A percentile compares a stretch with the other conserved stretches of the same genome.
These are phyloP conservation scores for Amphipyra berbera DNA, from an alignment of 2,888 invertebrate species.

Conservation along the genomic window DNA sequence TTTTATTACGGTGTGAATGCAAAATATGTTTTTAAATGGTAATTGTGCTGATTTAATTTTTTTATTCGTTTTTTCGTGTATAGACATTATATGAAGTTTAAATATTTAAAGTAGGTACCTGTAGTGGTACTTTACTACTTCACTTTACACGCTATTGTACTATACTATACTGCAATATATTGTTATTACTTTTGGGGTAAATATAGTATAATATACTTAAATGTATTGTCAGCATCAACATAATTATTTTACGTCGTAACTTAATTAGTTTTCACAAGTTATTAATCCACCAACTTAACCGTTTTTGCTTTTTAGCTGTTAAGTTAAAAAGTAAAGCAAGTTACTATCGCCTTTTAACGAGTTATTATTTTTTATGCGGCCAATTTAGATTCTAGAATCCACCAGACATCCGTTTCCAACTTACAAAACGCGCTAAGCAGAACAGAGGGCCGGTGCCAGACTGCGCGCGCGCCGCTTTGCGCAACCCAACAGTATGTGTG, in stretches of 20 bases:
- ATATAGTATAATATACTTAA: no score
- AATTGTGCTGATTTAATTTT: neutral
- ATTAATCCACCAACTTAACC: no score
- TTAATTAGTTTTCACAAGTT: no score
- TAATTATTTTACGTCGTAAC: no score
- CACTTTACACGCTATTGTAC: no score
- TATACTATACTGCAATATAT: no score
- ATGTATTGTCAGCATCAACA: no score
- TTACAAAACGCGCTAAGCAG: slow-evolving; percentile 69
- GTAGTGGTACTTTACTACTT: no score
- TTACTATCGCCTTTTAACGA: slow-evolving; percentile 1
- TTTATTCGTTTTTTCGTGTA: neutral
- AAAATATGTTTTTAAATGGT: neutral
- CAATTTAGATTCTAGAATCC: slow-evolving; percentile 60
- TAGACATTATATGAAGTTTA: no score
- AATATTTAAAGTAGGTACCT: no score
- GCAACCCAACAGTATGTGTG: slow-evolving; percentile 78
- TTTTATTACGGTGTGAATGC: neutral
- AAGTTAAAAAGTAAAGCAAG: no score
- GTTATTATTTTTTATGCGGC: slow-evolving; percentile 20
- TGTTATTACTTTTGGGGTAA: no score
- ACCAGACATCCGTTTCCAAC: slow-evolving; percentile 65
- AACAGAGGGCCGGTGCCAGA: slow-evolving; percentile 71
- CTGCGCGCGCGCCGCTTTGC: slow-evolving; percentile 72
- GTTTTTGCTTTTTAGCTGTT: slow-evolving; percentile 1